Evolutionary conservation across 2,888 invertebrate genomes (phyloP), one percentile per base, ranked within the genome.

Genomic region (Cephus runcator): DNA sequence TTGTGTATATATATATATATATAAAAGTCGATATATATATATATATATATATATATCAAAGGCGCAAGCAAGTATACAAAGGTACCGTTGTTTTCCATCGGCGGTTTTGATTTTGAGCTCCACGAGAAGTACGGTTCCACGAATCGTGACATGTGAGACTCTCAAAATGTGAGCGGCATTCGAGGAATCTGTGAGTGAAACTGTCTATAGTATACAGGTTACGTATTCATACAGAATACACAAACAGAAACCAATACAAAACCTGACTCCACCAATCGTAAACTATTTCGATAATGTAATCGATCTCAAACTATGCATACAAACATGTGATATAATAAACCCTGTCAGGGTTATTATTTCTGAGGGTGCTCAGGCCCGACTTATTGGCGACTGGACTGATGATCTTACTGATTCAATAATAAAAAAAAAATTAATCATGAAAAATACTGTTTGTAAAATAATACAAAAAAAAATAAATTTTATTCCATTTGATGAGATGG

Each of bases 201-300:
- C 36, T 40, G 15, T 40, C 36, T 15, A 12, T 15, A 40, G 36
- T 15, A 40, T 40, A 40, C 4, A 40, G 36, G 15, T 40, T 40
- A 40, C 1, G 15, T 40, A 40, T 40, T 12, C 36, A 40, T 40
- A 40, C 36, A 12, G 12, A 40, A 40, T 40, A 40, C 36, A 40
- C 36, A 40, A 40, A 40, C 36, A 40, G 0, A 40, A 15, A 40
- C 36, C 36, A 40, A 40, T 40, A 15, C 12, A 40, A 15, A 40
- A 40, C 12, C 15, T 15, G 15, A 40, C 36, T 35, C 15, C 3
- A 9, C 75, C 79, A 81, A 83, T 83, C 84, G 83, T 82, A 83
- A 86, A 69, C 12, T 69, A 69, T 69, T 69, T 69, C 69, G 69
- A 69, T 83, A 83, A 82, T 83, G 83, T 82, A 83, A 86, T 81